Conservation (phyloP, 1,140 invertebrate species). For the Neuroterus valhalla region DNA sequence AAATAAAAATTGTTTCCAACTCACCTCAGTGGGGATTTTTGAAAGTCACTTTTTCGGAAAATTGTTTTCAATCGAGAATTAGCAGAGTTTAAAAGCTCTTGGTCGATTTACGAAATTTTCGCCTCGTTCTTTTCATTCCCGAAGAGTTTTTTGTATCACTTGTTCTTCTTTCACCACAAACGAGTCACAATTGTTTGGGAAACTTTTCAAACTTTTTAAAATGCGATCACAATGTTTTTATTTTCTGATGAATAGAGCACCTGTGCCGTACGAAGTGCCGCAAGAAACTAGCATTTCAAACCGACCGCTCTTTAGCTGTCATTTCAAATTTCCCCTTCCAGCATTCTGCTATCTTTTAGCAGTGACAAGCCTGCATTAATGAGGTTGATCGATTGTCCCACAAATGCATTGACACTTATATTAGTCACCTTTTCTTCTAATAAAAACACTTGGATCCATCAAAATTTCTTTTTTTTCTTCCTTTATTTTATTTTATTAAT, state of each 20-base stretch:
- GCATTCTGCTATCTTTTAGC: slow-evolving; percentile 45
- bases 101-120: slow-evolving; percentile 35
- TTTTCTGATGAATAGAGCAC: slow-evolving; percentile 21
- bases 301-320: slow-evolving; percentile 54
- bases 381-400: slow-evolving; percentile 25
- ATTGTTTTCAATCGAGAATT: no score
- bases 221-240: slow-evolving; percentile 6
- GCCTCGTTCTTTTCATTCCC: slow-evolving; percentile 48
- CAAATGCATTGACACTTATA: slow-evolving; percentile 6
- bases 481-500: no score
- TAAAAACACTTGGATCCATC: no score
- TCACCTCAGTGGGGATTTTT: no score
- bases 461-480: no score
- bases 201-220: neutral
- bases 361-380: slow-evolving; percentile 37
- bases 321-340: slow-evolving; percentile 60
- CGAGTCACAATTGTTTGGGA: neutral
- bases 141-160: slow-evolving; percentile 23
- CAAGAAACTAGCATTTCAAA: slow-evolving; percentile 63
- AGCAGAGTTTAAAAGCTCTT: no score
- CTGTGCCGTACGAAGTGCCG: slow-evolving; percentile 48
- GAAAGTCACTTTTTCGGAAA: no score
- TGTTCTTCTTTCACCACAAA: neutral
- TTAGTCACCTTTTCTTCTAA: neutral
- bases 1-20: no score